Base-by-base conservation (phyloP, 2,888 invertebrate genomes). In the Hypomecis punctinalis region DNA sequence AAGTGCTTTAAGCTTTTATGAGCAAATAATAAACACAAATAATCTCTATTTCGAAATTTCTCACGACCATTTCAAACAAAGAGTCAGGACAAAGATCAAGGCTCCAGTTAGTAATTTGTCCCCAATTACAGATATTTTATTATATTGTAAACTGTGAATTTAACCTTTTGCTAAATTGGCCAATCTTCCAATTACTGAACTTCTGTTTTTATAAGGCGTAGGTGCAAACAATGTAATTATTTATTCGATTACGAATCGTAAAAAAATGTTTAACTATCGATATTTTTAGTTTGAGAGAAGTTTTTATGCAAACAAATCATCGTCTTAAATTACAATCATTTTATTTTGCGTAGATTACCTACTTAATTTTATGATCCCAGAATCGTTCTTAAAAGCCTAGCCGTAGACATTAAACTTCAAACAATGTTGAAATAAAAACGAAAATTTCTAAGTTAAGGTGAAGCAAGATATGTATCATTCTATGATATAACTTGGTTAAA, bases 171-270 rank as follows among this genome's bases (percentile, higher is more conserved):
- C 53, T n/a, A 57, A 71, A 70, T 60, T 63, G 68, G 37, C 60
- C 74, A 73, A 70, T 74, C 61, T 69, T 69, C 66, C 73, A 74
- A 71, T 74, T 69, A 66, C 64, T 52, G 42, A 63, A 65, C 64
- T 62, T 63, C 49, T 63, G 67, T 63, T 66, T 61, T 47, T 57
- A 57, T 57, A 63, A 54, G 56, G 53, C 61, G 69, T 68, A 59
- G 64, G 66, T 61, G 63, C 54, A 46, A 67, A 68, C 63, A 47
- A 58, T 57, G 53, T 6, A 40, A 47, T 48, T 46, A 56, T 40
- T 56, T 40, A 47, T 33, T 56, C 56, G 11, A 56, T 48, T 47
- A 23, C 23, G 23, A 39, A 47, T 56, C 39, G 46, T 47, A 36
- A 55, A 35, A 55, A n/a, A 55, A 43, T 49, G 49, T 8, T 23